A percentile compares a stretch with the other conserved stretches of the same genome.
Conservation (phyloP, 2,797 vertebrate genomes). For the Syngnathus rostellatus region DNA sequence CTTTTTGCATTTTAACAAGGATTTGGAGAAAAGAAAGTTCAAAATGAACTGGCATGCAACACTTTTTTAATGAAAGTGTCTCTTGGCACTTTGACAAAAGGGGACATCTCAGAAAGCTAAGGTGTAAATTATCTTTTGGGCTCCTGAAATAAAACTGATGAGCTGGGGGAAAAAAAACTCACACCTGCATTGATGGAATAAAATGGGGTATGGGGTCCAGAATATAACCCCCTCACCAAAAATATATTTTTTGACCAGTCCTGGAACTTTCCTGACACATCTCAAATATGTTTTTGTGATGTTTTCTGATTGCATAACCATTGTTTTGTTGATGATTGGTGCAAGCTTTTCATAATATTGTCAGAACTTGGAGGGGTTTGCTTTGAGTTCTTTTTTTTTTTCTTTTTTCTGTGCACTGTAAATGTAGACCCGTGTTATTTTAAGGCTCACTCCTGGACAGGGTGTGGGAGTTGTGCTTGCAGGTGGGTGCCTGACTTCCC, state of each 20-base stretch:
- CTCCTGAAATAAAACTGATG: background rate
- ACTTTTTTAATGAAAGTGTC: slow-evolving; percentile 35
- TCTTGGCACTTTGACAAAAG: slow-evolving; percentile 24
- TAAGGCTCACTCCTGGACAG: slow-evolving; percentile 51
- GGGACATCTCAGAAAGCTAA: slow-evolving; percentile 17
- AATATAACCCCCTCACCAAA: too few species aligned
- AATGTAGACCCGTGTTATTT: slow-evolving; percentile 45
- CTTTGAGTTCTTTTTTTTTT: slow-evolving; percentile 4
- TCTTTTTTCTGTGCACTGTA: slow-evolving; percentile 22
- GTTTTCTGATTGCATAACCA: background rate
- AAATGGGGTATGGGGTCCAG: background rate
- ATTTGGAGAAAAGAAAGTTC: slow-evolving; percentile 28
- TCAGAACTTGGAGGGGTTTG: slow-evolving; percentile 13
- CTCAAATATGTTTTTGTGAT: background rate
- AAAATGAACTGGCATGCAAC: slow-evolving; percentile 42
- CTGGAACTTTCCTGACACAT: background rate
- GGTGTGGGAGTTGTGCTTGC: slow-evolving; percentile 55
- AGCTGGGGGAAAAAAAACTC: background rate
- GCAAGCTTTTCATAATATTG: slow-evolving; percentile 5
- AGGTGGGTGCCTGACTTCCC: slow-evolving; percentile 43
- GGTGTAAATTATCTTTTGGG: background rate
- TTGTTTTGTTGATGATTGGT: background rate
- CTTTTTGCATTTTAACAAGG: slow-evolving; percentile 29
- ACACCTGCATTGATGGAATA: background rate
- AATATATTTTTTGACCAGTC: too few species aligned